phyloP scores from a whole-genome alignment of 2,888 invertebrate genomes.

The Xanthorhoe designata region DNA sequence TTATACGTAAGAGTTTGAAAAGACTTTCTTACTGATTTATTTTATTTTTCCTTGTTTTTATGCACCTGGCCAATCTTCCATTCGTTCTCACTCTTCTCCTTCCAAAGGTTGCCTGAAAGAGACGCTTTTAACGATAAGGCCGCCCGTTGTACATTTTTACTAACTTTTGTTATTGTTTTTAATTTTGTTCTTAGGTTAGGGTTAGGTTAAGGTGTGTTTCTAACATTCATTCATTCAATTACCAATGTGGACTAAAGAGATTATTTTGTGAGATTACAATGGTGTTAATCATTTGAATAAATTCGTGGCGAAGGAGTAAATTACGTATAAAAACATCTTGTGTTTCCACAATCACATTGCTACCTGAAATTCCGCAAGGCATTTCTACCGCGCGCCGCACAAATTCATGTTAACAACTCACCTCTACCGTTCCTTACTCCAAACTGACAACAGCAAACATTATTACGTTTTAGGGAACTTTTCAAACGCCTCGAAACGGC shows the following conservation, averaged over 20 bases:
- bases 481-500: slow-evolving; percentile 33
- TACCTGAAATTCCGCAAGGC: background rate
- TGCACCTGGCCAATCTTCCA: too few relatives aligned
- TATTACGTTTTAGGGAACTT: slow-evolving; percentile 30
- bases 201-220: too few relatives aligned
- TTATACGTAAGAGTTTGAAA: background rate
- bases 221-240: too few relatives aligned
- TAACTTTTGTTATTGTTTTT: too few relatives aligned
- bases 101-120: too few relatives aligned
- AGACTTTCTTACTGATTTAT: too few relatives aligned
- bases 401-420: slow-evolving; percentile 18
- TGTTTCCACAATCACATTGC: background rate
- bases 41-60: too few relatives aligned
- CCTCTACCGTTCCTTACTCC: slow-evolving; percentile 15
- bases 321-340: background rate
- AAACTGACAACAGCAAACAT: slow-evolving; percentile 32
- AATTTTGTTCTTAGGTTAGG: too few relatives aligned
- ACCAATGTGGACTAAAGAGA: too few relatives aligned
- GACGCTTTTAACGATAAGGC: too few relatives aligned
- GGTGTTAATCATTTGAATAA: background rate
- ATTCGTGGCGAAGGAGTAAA: background rate
- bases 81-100: too few relatives aligned
- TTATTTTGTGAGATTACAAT: background rate
- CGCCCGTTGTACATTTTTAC: too few relatives aligned
- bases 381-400: slow-evolving; percentile 3